These are phyloP conservation scores for Steatocranus sp. DNA, from an alignment of 2,797 vertebrate genomes.

Conservation along the genomic window DNA sequence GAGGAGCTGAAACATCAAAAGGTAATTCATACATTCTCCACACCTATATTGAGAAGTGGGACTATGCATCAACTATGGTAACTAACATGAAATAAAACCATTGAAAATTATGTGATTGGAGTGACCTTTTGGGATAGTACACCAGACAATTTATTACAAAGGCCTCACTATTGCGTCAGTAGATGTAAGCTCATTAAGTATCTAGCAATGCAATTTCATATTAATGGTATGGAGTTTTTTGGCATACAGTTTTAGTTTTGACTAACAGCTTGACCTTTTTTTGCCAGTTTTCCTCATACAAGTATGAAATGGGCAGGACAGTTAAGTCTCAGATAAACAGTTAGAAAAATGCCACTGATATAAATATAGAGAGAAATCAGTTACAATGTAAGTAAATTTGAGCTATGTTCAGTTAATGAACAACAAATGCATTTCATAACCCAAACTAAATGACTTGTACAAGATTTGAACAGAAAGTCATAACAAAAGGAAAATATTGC, in stretches of 20 bases:
- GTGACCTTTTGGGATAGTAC: conserved; percentile 49
- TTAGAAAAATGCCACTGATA: not conserved
- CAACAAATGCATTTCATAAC: not conserved
- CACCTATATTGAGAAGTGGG: conserved; percentile 21
- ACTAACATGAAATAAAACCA: conserved; percentile 50
- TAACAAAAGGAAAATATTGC: not conserved
- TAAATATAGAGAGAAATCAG: not conserved
- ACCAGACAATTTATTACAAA: conserved; percentile 5
- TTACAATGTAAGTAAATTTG: not conserved
- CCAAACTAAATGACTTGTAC: not conserved
- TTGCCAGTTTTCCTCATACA: not conserved
- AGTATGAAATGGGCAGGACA: not conserved
- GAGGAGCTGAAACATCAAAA: conserved; percentile 60
- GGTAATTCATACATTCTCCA: conserved; percentile 58
- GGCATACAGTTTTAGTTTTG: not conserved
- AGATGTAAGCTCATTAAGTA: conserved; percentile 15
- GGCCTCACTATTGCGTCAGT: not conserved
- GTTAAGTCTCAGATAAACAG: not conserved
- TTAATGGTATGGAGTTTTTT: not conserved
- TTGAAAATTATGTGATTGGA: conserved; percentile 53
- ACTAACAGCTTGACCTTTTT: conserved; percentile 16
- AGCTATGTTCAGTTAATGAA: not conserved
- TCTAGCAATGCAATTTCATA: not conserved
- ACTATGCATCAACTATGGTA: conserved; percentile 7
- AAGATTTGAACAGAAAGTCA: not conserved